phyloP scores from a whole-genome alignment of 2,797 vertebrate genomes.

The Trichosurus vulpecula region DNA sequence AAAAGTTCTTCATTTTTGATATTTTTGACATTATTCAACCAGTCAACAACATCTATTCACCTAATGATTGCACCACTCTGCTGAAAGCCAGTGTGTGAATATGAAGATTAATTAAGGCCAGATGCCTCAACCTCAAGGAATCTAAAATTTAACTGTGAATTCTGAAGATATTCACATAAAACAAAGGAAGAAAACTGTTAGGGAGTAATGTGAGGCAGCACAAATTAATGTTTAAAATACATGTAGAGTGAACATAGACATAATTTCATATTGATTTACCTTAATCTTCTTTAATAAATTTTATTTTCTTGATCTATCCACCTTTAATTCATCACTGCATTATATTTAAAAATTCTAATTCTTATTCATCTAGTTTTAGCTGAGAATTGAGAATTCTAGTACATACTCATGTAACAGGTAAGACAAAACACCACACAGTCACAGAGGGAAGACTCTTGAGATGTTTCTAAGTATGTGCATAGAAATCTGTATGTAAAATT shows the following conservation, averaged over 20 bases:
- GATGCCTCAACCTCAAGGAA: background rate
- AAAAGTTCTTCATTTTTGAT: background rate
- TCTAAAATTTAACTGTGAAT: background rate
- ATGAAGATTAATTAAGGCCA: background rate
- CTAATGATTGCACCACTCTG: conserved; percentile 13
- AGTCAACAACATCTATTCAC: background rate
- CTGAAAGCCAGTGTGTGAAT: background rate
- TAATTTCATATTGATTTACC: background rate
- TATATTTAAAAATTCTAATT: background rate
- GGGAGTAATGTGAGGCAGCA: background rate
- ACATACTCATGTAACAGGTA: background rate
- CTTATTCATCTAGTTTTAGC: background rate
- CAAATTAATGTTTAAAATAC: background rate
- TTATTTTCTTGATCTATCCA: background rate
- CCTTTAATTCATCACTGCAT: background rate
- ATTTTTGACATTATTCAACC: background rate
- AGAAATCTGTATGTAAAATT: background rate
- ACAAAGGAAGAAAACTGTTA: background rate
- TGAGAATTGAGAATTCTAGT: background rate
- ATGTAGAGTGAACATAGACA: background rate
- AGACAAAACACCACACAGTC: background rate
- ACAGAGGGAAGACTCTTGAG: background rate
- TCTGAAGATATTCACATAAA: background rate
- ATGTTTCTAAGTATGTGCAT: background rate
- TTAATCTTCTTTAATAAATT: background rate